Evolutionary conservation across 2,113 vertebrate species (phyloP).

Genomic region (Ictalurus punctatus): DNA sequence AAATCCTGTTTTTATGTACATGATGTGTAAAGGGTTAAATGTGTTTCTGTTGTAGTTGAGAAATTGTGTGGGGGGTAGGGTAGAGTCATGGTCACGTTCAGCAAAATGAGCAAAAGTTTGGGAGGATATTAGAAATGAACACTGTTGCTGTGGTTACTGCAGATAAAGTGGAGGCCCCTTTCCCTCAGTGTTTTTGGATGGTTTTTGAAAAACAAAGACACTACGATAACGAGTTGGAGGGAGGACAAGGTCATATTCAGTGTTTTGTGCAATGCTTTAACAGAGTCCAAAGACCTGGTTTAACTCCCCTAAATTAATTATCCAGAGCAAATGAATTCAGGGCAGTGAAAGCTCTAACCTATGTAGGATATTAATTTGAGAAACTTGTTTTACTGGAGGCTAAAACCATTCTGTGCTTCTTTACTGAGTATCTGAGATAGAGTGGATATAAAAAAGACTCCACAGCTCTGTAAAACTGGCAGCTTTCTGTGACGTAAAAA

Average conservation of each 20-base stretch:
- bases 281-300: background rate
- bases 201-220: slow-evolving; percentile 19
- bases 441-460: background rate
- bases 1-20: background rate
- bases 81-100: background rate
- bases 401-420: background rate
- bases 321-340: background rate
- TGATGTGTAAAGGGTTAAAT: slow-evolving; percentile 16
- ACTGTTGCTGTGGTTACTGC: slow-evolving; percentile 26
- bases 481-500: background rate
- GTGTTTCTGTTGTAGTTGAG: slow-evolving; percentile 33
- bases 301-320: background rate
- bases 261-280: slow-evolving; percentile 6
- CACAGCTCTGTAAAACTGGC: background rate
- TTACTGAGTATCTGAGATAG: background rate
- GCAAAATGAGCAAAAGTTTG: slow-evolving; percentile 30
- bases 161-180: slow-evolving; percentile 42
- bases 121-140: slow-evolving; percentile 30
- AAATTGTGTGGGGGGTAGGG: slow-evolving; percentile 3
- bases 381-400: background rate
- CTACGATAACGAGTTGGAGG: background rate
- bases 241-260: background rate
- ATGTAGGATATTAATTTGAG: background rate
- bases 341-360: background rate
- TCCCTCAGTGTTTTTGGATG: background rate